Evolutionary conservation across 2,113 vertebrate species (phyloP).

Genomic region (Lophotis ruficrista): DNA sequence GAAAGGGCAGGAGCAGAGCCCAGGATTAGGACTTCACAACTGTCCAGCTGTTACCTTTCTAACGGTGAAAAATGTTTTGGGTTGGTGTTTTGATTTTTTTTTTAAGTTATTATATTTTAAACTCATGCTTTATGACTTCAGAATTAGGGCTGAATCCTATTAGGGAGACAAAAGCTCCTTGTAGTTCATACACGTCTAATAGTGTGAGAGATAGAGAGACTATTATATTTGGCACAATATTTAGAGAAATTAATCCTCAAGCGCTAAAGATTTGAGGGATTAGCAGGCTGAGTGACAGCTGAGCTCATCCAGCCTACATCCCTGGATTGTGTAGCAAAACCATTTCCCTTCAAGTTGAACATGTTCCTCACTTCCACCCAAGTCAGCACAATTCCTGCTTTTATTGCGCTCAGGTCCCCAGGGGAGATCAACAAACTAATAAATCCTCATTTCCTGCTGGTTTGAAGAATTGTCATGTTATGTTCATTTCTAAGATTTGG

Average conservation of each 20-base stretch:
- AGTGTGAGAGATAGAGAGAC: constrained; percentile 16
- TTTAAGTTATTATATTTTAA: not conserved
- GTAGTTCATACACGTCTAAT: constrained; percentile 13
- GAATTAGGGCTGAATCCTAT: constrained; percentile 58
- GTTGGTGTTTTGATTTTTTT: not conserved
- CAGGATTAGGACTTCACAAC: not conserved
- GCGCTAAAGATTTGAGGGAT: constrained; percentile 61
- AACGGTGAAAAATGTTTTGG: not conserved
- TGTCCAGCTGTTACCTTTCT: not conserved
- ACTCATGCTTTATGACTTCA: not conserved
- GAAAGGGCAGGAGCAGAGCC: not conserved
- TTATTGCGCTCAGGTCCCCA: not conserved
- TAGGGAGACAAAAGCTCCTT: constrained; percentile 59
- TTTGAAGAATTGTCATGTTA: not conserved
- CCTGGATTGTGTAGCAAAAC: constrained; percentile 10
- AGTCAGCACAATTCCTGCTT: constrained; percentile 28
- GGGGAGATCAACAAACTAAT: constrained; percentile 41
- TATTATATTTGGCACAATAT: constrained; percentile 67
- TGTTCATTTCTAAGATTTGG: not conserved
- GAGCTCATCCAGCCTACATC: constrained; percentile 38
- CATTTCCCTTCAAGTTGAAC: constrained; percentile 40
- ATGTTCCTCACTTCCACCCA: not conserved
- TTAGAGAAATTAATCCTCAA: constrained; percentile 68
- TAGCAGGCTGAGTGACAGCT: constrained; percentile 35
- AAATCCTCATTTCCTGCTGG: constrained; percentile 32